Evolutionary conservation across 2,888 invertebrate species (phyloP).

Genomic region (Drosophila anceps): DNA sequence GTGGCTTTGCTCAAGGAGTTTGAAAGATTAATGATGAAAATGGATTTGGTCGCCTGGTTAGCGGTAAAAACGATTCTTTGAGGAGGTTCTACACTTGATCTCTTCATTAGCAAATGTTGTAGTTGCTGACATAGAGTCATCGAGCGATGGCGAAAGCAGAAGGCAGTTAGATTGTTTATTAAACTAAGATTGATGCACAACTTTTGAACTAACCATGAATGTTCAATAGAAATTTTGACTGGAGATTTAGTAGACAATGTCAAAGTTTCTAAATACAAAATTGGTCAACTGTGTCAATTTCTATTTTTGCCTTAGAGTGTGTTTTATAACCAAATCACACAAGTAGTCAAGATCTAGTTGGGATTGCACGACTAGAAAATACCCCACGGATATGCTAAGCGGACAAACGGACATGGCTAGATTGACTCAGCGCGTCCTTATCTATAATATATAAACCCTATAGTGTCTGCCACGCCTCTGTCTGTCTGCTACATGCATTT

Average conservation of each 20-base stretch:
- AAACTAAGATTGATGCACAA: background rate
- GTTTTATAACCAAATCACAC: too few species aligned
- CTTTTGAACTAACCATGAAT: background rate
- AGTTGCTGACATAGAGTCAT: background rate
- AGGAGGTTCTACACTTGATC: constrained; percentile 30
- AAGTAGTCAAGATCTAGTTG: too few species aligned
- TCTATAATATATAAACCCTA: background rate
- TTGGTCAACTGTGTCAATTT: background rate
- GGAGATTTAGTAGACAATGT: background rate
- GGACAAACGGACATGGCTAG: too few species aligned
- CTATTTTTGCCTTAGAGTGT: too few species aligned
- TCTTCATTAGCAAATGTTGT: constrained; percentile 43
- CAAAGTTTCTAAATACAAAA: background rate
- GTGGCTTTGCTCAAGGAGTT: constrained; percentile 34
- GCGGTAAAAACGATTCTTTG: constrained; percentile 37
- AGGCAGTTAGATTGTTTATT: background rate
- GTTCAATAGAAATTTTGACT: background rate
- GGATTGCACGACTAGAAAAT: background rate
- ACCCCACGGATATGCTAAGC: too few species aligned
- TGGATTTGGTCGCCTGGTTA: constrained; percentile 29
- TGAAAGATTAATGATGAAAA: constrained; percentile 62
- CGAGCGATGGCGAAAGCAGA: too few species aligned
- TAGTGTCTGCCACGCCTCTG: background rate
- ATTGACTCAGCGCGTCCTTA: too few species aligned
- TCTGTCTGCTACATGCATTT: background rate